Conservation (phyloP, 2,888 invertebrate genomes). For the Beris morrisii region DNA sequence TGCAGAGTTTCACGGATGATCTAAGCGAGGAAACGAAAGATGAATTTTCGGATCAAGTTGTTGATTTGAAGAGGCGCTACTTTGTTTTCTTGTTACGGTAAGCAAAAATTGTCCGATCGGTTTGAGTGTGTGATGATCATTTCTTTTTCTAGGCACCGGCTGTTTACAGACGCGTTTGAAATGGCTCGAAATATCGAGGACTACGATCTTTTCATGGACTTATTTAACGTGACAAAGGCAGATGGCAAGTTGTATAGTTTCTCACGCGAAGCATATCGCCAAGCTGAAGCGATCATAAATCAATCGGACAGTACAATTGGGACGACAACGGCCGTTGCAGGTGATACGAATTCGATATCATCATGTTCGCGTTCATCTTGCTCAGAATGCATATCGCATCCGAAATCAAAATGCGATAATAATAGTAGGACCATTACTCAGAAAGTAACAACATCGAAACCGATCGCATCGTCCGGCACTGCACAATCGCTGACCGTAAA, state of each 20-base stretch:
- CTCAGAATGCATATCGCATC: conserved; percentile 61
- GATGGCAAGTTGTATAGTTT: conserved; percentile 63
- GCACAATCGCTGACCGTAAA: conserved; percentile 31
- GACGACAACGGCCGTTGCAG: conserved; percentile 47
- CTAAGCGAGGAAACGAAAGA: conserved; percentile 69
- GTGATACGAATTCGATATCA: conserved; percentile 56
- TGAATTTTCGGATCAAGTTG: conserved; percentile 75
- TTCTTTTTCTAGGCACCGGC: conserved; percentile 61
- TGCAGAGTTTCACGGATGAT: conserved; percentile 76
- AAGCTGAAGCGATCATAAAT: conserved; percentile 60
- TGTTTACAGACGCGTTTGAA: conserved; percentile 80
- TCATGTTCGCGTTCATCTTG: conserved; percentile 70
- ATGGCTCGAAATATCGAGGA: conserved; percentile 83
- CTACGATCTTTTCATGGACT: conserved; percentile 84
- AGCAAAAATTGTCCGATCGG: conserved; percentile 21
- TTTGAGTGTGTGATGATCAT: background rate
- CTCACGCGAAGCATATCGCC: conserved; percentile 69
- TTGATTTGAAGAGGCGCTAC: conserved; percentile 81
- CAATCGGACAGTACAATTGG: conserved; percentile 49
- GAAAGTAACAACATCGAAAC: conserved; percentile 7
- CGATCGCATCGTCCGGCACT: conserved; percentile 4
- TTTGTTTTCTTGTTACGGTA: conserved; percentile 83
- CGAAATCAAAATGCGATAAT: conserved; percentile 53
- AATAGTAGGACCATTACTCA: conserved; percentile 11
- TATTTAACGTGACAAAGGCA: conserved; percentile 71